Evolutionary conservation across 2,888 invertebrate species (phyloP), one percentile per base, ranked within the genome.

Genomic region (Ypsolopha scabrella): DNA sequence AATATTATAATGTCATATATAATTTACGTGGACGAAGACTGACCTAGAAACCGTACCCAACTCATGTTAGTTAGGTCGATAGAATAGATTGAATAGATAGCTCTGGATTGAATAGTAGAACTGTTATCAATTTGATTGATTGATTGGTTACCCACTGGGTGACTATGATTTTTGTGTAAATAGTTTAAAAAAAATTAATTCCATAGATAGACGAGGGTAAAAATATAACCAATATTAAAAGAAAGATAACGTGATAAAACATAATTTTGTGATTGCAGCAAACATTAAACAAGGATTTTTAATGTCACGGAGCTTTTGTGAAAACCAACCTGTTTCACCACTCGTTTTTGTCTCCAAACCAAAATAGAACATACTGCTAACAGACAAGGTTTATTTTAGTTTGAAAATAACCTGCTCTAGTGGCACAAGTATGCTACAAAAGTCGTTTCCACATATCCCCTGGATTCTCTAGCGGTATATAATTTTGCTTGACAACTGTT

Each of bases 401-500:
- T 34, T 46, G 34, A 35, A 33, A n/a, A 46, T 7, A 10, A 35
- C 24, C 11, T 24, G 4, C 43, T 35, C 47, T 43, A 43, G 43
- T 9, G 8, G 8, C 14, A 24, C 13, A 47, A 36, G 36, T 47
- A 47, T 38, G 36, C 50, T 10, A 44, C 45, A 45, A 46, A 38
- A 47, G 41, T 11, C 36, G 44, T 51, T 48, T 48, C 48, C 48
- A 51, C 51, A 51, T 33, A 51, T 43, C 14, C 38, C 11, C 48
- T 8, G 38, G 46, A 51, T 48, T 48, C 53, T 51, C 43, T n/a
- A 33, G 14, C 46, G 48, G 53, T 53, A 49, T 48, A 53, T 51
- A 51, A 53, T 53, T 53, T 51, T 49, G 41, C 45, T 39, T 49
- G 53, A 51, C 53, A 53, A 51, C 44, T 53, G 46, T 51, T 53